Conservation (phyloP, 2,113 vertebrate species). For the Pelodiscus sinensis region DNA sequence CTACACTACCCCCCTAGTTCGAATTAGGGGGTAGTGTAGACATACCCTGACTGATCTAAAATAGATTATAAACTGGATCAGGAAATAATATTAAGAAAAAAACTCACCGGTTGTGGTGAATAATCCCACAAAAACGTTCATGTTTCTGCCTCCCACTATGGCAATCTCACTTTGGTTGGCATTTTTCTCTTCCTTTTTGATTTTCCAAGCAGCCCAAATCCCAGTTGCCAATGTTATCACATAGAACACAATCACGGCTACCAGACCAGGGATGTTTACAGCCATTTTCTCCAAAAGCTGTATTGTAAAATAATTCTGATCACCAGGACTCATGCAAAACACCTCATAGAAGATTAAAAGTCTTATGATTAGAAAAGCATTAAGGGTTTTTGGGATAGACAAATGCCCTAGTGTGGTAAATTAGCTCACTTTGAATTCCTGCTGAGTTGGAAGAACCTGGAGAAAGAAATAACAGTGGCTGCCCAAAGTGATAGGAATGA, state of each 20-base stretch:
- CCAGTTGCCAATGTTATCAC: conserved; percentile 65
- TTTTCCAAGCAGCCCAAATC: conserved; percentile 77
- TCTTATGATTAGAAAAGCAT: neutral
- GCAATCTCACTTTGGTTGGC: conserved; percentile 63
- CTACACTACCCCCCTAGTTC: no score
- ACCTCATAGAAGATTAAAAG: neutral
- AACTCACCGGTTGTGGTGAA: conserved; percentile 37
- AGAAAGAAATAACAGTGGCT: neutral
- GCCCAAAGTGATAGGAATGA: neutral
- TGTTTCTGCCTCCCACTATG: conserved; percentile 73
- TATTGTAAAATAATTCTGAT: neutral
- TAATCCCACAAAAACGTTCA: conserved; percentile 77
- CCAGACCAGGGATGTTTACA: conserved; percentile 7
- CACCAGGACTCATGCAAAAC: neutral
- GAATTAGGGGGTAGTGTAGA: no score
- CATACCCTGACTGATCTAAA: no score
- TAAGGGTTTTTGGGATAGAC: neutral
- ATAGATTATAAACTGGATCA: no score
- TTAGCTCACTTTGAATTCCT: neutral
- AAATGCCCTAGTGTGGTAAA: neutral
- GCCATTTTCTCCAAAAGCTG: neutral
- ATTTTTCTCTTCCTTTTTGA: conserved; percentile 69
- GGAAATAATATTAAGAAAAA: neutral
- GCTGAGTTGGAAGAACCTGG: neutral
- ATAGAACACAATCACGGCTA: conserved; percentile 62